Base-by-base conservation (phyloP, 2,113 vertebrate genomes). In the Mobula birostris region DNA sequence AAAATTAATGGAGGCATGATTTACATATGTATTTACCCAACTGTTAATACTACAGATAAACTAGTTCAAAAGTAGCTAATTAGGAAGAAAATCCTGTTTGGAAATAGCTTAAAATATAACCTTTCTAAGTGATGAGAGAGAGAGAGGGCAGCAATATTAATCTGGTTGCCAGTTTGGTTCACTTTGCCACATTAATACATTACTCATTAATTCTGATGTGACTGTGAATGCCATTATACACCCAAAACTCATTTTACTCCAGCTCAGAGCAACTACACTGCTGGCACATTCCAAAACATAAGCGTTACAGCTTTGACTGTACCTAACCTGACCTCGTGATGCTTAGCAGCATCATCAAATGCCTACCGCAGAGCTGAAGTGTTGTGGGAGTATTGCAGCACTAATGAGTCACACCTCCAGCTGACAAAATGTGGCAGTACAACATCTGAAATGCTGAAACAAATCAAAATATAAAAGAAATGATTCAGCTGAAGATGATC, bases 401-500 rank as follows among this genome's bases (percentile, higher is more conserved):
- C 36, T 93, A 76, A 93, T 93, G 91, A 93, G 68, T 93, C 40
- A 93, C 91, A 74, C 91, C 68, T 93, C 91, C 91, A 93, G 70
- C 91, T 93, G 91, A 93, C 85, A 90, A 66, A 19, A 90, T 68
- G 85, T 90, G 61, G 61, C 85, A 74, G 24, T 56, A 32, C 40
- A 92, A 93, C 91, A 93, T 72, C 91, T 68, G 68, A 93, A 93
- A 74, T 40, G 11, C 36, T 56, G 91, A 29, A 93, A 93, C 56
- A 21, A 93, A 93, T 76, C 40, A 40, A 74, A 36, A 72, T 93
- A 74, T 74, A 48, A 70, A 93, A 93, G 91, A 66, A 93, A 76
- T 27, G 70, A 27, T 48, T 74, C 91, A 21, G 24, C 17, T 74
- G 68, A 93, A 74, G 91, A 74, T 29, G 70, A 40, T 93, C 48